phyloP scores from a whole-genome alignment of 2,797 vertebrate genomes.

The Sylvia borin region DNA sequence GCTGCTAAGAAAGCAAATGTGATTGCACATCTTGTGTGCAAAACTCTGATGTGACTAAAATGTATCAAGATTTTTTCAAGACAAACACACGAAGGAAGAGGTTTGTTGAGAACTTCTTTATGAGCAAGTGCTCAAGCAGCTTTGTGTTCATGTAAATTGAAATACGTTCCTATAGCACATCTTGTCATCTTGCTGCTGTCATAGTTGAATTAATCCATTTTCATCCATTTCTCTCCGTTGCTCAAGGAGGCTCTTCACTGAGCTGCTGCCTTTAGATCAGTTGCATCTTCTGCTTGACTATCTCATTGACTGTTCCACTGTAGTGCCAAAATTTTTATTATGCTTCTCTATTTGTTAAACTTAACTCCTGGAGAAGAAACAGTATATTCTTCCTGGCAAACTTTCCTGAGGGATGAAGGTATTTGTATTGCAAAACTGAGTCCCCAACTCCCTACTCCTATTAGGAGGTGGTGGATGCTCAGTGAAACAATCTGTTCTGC shows the following conservation, averaged over 20 bases:
- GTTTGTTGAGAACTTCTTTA: not conserved
- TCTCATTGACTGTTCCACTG: rapidly evolving
- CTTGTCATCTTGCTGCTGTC: not conserved
- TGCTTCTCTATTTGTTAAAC: not conserved
- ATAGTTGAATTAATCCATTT: not conserved
- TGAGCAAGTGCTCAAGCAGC: rapidly evolving
- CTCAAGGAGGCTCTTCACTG: not conserved
- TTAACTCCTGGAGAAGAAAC: not conserved
- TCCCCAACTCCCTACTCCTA: not conserved
- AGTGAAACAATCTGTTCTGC: not conserved
- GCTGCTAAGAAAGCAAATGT: not conserved
- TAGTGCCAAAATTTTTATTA: not conserved
- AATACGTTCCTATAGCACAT: not conserved
- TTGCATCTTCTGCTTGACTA: not conserved
- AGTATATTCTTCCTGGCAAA: not conserved
- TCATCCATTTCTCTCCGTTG: not conserved
- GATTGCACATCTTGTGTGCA: rapidly evolving
- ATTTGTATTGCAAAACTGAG: not conserved
- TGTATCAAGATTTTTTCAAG: not conserved
- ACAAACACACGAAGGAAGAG: rapidly evolving
- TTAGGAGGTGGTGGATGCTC: not conserved
- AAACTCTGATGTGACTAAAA: not conserved
- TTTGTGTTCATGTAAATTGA: not conserved
- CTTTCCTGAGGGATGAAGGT: not conserved
- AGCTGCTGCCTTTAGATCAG: not conserved